Evolutionary conservation across 2,888 invertebrate genomes (phyloP), one percentile per base, ranked within the genome.

Genomic region (Eupsilia transversa): DNA sequence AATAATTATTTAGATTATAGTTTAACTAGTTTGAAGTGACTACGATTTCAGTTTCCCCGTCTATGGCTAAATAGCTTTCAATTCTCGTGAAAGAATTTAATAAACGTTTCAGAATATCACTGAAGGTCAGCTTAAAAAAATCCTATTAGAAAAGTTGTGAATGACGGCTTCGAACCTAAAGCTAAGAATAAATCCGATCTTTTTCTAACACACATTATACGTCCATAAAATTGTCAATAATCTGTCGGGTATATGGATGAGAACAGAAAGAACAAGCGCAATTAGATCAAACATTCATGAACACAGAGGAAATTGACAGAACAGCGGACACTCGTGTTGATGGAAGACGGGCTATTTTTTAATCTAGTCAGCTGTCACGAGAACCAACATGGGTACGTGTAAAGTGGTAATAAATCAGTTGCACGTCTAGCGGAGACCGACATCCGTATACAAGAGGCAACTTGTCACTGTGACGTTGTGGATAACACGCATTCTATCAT

Each of bases 371-470:
- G 74, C 74, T 85, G 83, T 76, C 76, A 70, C 69, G 46, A 75
- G 66, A 70, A 72, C 66, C 63, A 74, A 76, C 82, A 84, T 59
- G 75, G 83, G 83, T 82, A 79, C 69, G 72, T 74, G 69, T 79
- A 79, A 84, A 74, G 72, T 75, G 73, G 72, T 71, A 76, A 84
- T 84, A 83, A 85, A 83, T 83, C 82, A 82, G 72, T 65, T 74
- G 63, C 72, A 78, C 65, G 71, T 85, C 82, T 74, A 77, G 72
- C 70, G 82, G 77, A 73, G 84, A 72, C 72, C 66, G 71, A 57
- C 80, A 72, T 84, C 81, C 78, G 69, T 85, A 85, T 77, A 84
- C 74, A 72, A 64, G 71, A 70, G 67, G 67, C 38, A 61, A 61
- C 82, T 67, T 72, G 67, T 69, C 68, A 82, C 68, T 79, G 52